Base-by-base conservation (phyloP, 1,140 invertebrate genomes). In the Samia ricini region DNA sequence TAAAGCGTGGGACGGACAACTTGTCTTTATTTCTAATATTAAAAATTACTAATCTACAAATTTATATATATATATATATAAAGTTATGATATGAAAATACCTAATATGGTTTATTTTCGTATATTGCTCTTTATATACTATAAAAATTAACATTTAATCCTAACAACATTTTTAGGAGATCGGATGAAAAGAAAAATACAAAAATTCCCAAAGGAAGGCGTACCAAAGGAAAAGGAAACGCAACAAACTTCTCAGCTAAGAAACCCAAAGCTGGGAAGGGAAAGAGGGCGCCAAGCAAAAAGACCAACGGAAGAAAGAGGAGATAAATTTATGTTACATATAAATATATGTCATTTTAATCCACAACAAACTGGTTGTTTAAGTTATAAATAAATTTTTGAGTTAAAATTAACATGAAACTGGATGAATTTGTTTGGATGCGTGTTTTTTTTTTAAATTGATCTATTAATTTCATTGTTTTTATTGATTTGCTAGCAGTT, bases 241-340 rank as follows among this genome's bases (percentile, higher is more conserved):
- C 76, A 8, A 89, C 85, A 1, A 87, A 90, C 63, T 86, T 86
- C 69, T 76, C 85, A 12, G 79, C 78, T 5, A 92, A 91, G 71
- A 93, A 93, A 69, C 93, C 94, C 0, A 93, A 94, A 76, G 93
- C 80, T 49, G 93, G 93, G 18, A 93, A 91, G 71, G 94, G 93
- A 8, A 91, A 94, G 69, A 87, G 93, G 55, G 92, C 94, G 82
- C 91, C 92, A 21, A 92, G 91, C 62, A 93, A 92, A 71, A 92
- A 92, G 79, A 86, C 87, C 50, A 76, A 74, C 21, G 94, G 94
- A 7, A 91, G 93, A 67, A 94, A 94, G 66, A 91, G 93, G 80
- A 90, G 93, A 81, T 93, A 91, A 79, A 64, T 20, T 12, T 59
- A 23, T 49, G 12, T 48, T 48, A 52, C 22, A n/a, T 42, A 42